Evolutionary conservation across 2,888 invertebrate species (phyloP).

Genomic region (Erebia epiphron): DNA sequence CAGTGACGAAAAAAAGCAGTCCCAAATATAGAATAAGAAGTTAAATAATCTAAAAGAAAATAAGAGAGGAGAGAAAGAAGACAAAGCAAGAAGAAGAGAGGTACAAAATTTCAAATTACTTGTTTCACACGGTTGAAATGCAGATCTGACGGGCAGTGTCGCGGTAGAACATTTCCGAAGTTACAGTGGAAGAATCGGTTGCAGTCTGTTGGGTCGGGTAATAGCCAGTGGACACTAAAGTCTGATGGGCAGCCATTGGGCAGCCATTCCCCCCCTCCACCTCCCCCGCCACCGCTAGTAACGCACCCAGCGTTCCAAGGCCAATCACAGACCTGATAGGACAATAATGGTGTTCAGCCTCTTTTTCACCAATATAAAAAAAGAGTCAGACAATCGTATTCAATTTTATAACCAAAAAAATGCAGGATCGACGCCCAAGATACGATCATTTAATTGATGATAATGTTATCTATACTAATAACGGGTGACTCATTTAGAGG

Average conservation of each 20-base stretch:
- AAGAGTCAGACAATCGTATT: too few relatives aligned
- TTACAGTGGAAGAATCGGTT: conserved; percentile 52
- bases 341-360: too few relatives aligned
- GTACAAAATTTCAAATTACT: conserved; percentile 36
- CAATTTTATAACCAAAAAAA: too few relatives aligned
- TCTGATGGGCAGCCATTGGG: conserved; percentile 51
- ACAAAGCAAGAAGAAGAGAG: not conserved
- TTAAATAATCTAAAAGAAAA: not conserved
- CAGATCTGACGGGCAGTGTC: conserved; percentile 41
- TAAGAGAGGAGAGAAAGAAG: not conserved
- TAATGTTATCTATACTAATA: too few relatives aligned
- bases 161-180: conserved; percentile 42
- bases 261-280: conserved; percentile 30
- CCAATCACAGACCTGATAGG: conserved; percentile 20
- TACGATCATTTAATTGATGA: too few relatives aligned
- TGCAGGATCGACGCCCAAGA: too few relatives aligned
- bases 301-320: conserved; percentile 27
- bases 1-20: not conserved
- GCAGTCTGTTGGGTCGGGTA: conserved; percentile 54
- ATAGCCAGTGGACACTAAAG: conserved; percentile 43
- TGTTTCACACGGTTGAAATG: conserved; percentile 46
- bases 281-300: not conserved
- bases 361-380: too few relatives aligned
- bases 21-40: not conserved
- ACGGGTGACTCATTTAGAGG: too few relatives aligned